Percentiles rank a stretch among this genome's conserved stretches.
These are phyloP conservation scores for Trissolcus basalis DNA, from an alignment of 1,140 invertebrate genomes.

Conservation along the genomic window DNA sequence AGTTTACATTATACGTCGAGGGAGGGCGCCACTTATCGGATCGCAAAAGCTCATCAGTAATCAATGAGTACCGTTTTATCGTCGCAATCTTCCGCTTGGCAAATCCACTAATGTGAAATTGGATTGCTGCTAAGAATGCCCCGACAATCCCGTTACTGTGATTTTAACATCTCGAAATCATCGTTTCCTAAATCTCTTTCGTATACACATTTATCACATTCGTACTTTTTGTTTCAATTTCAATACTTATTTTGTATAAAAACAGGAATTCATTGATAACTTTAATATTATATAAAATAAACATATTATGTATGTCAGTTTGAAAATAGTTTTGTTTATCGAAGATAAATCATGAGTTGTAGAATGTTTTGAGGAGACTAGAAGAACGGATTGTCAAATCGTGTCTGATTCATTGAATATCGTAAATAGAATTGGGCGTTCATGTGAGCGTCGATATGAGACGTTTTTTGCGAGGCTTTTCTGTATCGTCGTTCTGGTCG, in stretches of 20 bases:
- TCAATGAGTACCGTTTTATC: slow-evolving; percentile 27
- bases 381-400: slow-evolving; percentile 46
- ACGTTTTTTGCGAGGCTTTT: slow-evolving; percentile 19
- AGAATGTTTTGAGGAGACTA: slow-evolving; percentile 16
- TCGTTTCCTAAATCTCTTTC: slow-evolving; percentile 4
- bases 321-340: slow-evolving; percentile 25
- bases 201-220: no score
- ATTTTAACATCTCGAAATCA: no score
- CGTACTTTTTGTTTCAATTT: no score
- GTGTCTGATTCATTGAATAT: slow-evolving; percentile 55
- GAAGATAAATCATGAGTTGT: slow-evolving; percentile 26
- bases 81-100: neutral
- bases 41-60: slow-evolving; percentile 38
- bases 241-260: no score
- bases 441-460: slow-evolving; percentile 25
- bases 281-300: slow-evolving; percentile 16
- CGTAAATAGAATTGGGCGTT: slow-evolving; percentile 29
- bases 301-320: neutral
- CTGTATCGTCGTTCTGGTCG: slow-evolving; percentile 31
- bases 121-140: neutral
- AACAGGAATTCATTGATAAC: no score
- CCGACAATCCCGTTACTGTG: neutral
- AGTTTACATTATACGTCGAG: slow-evolving; percentile 30
- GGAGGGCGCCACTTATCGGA: slow-evolving; percentile 48
- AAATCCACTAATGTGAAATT: neutral